Percentiles rank a stretch among this genome's conserved stretches.
phyloP scores from a whole-genome alignment of 1,140 invertebrate species.

The Pygmarrhopalites habei region DNA sequence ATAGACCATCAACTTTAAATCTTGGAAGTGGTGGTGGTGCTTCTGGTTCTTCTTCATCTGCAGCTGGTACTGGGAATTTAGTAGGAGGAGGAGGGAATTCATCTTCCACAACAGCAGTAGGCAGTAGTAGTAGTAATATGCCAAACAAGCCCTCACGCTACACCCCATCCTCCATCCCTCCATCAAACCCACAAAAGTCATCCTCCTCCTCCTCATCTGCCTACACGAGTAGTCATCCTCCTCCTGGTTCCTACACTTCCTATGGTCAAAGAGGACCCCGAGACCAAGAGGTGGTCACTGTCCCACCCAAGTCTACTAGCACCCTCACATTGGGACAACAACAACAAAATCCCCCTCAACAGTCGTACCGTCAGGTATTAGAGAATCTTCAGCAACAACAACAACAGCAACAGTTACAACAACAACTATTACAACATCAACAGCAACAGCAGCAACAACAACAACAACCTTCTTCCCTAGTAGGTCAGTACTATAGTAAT shows the following conservation, averaged over 20 bases:
- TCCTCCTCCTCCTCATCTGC: slow-evolving; percentile 15
- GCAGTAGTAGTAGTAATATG: slow-evolving; percentile 15
- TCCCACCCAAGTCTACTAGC: slow-evolving; percentile 27
- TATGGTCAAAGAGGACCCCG: slow-evolving; percentile 18
- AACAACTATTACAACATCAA: slow-evolving; percentile 5
- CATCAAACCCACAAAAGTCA: not conserved
- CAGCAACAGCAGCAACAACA: slow-evolving; percentile 16
- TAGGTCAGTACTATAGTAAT: not conserved
- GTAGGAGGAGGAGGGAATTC: not conserved
- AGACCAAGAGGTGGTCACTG: slow-evolving; percentile 23
- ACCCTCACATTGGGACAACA: slow-evolving; percentile 6
- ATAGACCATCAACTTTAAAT: slow-evolving; percentile 25
- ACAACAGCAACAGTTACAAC: no score
- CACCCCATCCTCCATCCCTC: slow-evolving; percentile 19
- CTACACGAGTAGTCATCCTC: slow-evolving; percentile 15
- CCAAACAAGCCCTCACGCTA: slow-evolving; percentile 34
- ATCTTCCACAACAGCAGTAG: not conserved
- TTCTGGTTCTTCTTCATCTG: not conserved
- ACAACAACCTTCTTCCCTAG: not conserved
- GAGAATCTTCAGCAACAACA: no score
- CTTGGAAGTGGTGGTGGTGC: slow-evolving; percentile 13
- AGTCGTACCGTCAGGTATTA: no score
- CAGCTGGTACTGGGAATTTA: not conserved
- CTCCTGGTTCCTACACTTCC: slow-evolving; percentile 8
- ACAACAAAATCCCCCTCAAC: not conserved